Base-by-base conservation (phyloP, 2,113 vertebrate species). In the Lampris incognitus region DNA sequence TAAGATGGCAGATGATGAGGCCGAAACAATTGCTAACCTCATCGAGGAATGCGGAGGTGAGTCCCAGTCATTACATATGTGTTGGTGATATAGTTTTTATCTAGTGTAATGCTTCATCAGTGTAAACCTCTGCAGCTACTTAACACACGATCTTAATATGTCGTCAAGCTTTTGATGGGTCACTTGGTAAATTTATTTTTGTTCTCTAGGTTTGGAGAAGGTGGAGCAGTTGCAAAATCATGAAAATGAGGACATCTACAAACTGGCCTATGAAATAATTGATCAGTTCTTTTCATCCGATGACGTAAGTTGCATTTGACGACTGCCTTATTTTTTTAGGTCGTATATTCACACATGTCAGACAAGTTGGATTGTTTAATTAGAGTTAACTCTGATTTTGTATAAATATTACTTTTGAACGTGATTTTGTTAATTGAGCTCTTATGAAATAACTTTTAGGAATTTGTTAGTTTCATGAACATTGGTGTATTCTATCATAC, bases 201-300 rank as follows among this genome's bases (percentile, higher is more conserved):
- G 56, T 62, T 51, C 10, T 7, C 10, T 82, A 99, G 98, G 98
- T 73, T 93, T 99, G 95, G 98, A 99, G 93, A 99, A 99, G 87
- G 97, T 99, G 61, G 98, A 99, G 93, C 96, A 97, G 75, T 96
- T 99, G 83, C 98, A 99, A 90, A 99, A 99, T 88, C 98, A 99
- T 86, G 98, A 99, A 95, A 99, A 99, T 89, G 98, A 99, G 94
- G 98, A 99, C 92, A 99, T 99, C 95, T 99, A 99, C 96, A 99
- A 99, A 94, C 94, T 99, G 95, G 98, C 98, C 63, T 99, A 99
- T 87, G 98, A 99, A 95, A 99, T 99, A 93, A 99, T 99, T 83
- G 98, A 99, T 92, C 98, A 99, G 90, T 99, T 97, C 96, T 99
- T 99, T 95, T 99, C 98, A 82, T 98, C 98, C 94, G 98, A 99